Conservation (phyloP, 1,140 invertebrate species). For the roundworm (Caenorhabditis elegans) region DNA sequence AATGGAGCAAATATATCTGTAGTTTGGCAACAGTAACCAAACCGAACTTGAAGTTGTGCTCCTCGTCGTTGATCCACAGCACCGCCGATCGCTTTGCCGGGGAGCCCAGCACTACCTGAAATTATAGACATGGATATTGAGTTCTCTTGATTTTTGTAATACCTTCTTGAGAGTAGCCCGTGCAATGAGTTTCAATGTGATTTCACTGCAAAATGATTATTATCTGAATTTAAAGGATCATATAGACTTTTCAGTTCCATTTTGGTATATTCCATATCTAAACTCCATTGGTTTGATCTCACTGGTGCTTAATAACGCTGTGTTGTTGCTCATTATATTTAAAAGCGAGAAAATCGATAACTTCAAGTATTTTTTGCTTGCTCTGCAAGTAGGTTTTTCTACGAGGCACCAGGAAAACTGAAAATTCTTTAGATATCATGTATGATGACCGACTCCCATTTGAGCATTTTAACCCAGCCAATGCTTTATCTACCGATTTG, state of each 20-base stretch:
- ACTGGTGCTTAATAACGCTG: not conserved
- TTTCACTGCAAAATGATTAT: too few species aligned
- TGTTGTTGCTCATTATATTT: not conserved
- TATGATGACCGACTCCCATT: not conserved
- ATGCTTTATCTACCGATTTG: too few species aligned
- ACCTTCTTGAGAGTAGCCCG: conserved; percentile 56
- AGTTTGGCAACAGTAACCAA: too few species aligned
- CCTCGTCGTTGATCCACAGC: not conserved
- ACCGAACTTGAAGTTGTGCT: too few species aligned
- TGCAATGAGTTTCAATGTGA: too few species aligned
- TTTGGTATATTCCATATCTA: too few species aligned
- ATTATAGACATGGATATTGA: not conserved
- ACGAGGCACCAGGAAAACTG: too few species aligned
- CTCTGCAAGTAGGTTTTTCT: not conserved
- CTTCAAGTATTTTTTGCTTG: not conserved
- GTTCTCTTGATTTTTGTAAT: not conserved
- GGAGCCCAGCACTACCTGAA: not conserved
- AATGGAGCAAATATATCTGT: too few species aligned
- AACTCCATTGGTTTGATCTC: not conserved
- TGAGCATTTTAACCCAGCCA: too few species aligned
- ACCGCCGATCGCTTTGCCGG: not conserved
- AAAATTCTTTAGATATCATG: not conserved
- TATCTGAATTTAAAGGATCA: too few species aligned
- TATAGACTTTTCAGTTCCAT: too few species aligned
- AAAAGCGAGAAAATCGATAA: not conserved